phyloP scores from a whole-genome alignment of 2,888 invertebrate species.

The Caenorhabditis sp. region DNA sequence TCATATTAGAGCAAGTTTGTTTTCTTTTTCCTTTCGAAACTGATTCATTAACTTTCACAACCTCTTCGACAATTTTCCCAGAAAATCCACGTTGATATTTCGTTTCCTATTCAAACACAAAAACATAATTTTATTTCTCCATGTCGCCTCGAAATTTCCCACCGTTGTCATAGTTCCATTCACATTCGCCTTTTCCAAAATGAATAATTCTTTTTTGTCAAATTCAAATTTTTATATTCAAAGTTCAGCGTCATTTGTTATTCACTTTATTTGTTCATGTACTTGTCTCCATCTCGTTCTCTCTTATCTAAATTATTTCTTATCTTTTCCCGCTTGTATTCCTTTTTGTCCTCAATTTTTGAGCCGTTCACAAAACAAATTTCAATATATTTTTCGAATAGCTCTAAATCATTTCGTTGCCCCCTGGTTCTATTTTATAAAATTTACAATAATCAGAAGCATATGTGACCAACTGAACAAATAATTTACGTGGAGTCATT shows the following conservation, averaged over 20 bases:
- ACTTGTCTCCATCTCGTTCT: neutral
- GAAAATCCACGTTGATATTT: neutral
- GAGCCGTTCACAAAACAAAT: neutral
- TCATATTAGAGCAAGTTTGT: too few relatives aligned
- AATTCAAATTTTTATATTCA: too few relatives aligned
- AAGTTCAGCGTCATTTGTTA: neutral
- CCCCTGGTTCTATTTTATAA: neutral
- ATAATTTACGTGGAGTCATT: slow-evolving; percentile 4
- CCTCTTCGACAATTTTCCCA: too few relatives aligned
- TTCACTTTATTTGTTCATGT: neutral
- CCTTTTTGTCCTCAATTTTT: neutral
- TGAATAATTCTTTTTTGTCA: too few relatives aligned
- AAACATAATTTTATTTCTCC: neutral
- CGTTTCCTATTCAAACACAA: neutral
- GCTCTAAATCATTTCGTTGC: neutral
- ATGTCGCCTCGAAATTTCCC: too few relatives aligned
- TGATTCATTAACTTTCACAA: too few relatives aligned
- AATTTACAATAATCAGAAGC: neutral
- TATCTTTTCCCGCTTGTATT: neutral
- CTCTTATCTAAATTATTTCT: neutral
- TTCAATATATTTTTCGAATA: neutral
- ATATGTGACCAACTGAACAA: slow-evolving; percentile 5
- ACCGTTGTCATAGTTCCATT: too few relatives aligned
- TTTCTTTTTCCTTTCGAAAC: too few relatives aligned
- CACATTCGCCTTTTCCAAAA: too few relatives aligned